Evolutionary conservation across 2,797 vertebrate species (phyloP), one percentile per base, ranked within the genome.

Genomic region (Cyprinella venusta): DNA sequence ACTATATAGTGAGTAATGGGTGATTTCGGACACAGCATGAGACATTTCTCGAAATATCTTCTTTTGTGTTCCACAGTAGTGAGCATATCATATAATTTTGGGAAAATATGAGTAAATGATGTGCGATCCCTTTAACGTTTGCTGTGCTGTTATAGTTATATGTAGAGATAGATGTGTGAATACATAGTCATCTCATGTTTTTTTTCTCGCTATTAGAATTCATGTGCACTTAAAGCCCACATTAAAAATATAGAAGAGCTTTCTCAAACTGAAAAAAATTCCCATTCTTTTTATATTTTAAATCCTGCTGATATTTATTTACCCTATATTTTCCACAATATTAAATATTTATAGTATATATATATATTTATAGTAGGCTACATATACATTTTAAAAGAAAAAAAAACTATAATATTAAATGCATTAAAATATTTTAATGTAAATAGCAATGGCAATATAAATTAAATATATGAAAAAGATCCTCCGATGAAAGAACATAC

Each of bases 281-380:
- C 3, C 24, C 15, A 48, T 67, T 38, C 16, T 24, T 18, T 21
- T 50, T 8, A n/a, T 65, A 33, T 61, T 61, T 63, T 12, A 42
- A 6, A 36, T 40, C 59, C 45, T 68, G 45, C 42, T 79, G 64
- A 68, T 79, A 79, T 79, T 79, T 79, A 79, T 79, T 67, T 52
- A 68, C 19, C 19, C 16, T 30, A 52, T 3, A 67, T 67, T 19
- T 79, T 38, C 7, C 12, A 30, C 7, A 48, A n/a, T 63, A 64
- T 48, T 1, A 48, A 48, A 48, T 48, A 40, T 40, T 8, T 36
- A 36, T 36, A 36, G 33, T 45, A 15, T 48, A 48, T 48, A 48
- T 15, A 10, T 12, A 42, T 42, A 48, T 48, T 5, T 15, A 9
- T 42, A 3, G 3, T 33, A 33, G 30, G 30, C 30, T 42, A 42